Base-by-base conservation (phyloP, 2,113 vertebrate genomes). In the Lagenorhynchus albirostris region DNA sequence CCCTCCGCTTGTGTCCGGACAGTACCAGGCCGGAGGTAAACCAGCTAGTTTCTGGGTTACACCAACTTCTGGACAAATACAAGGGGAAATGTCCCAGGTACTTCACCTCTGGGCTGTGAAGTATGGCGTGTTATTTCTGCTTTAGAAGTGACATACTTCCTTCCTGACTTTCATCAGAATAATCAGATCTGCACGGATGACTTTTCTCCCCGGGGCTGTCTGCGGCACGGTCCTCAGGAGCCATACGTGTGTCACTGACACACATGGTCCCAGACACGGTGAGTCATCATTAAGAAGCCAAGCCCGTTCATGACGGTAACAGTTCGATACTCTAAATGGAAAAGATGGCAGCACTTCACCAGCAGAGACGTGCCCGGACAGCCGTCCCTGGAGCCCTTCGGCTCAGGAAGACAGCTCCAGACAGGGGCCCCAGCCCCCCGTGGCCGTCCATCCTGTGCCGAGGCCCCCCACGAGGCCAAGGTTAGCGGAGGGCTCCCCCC, bases 401-500 rank as follows among this genome's bases (percentile, higher is more conserved):
- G 68, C 65, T 65, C n/a, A 38, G 95, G 89, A 92, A 87, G 97
- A 94, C 95, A 97, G 5, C 94, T 86, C 89, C 44, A 31, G n/a
- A 93, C 94, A 83, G 85, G 86, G 55, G 68, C 65, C 63, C 53
- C 89, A 15, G 77, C 62, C 71, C 79, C 0, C 1, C 0, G 1
- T 31, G 6, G 18, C 67, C 3, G 1, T 18, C 23, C 33, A 55
- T 68, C 47, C 70, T 7, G 76, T 2, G 12, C 47, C 14, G 1
- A 29, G 41, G 86, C 23, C 26, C 26, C 36, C 38, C 3, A 4
- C 12, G 7, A 6, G 0, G 68, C 73, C 79, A 94, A 70, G 33
- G 44, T 50, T 17, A 74, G 14, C 14, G 5, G 67, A 36, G 33
- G 67, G 65, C 15, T 15, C 26, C 29, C 31, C 23, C 36, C 84